These are phyloP conservation scores for Nanorana parkeri DNA, from an alignment of 2,113 vertebrate genomes.

Conservation along the genomic window DNA sequence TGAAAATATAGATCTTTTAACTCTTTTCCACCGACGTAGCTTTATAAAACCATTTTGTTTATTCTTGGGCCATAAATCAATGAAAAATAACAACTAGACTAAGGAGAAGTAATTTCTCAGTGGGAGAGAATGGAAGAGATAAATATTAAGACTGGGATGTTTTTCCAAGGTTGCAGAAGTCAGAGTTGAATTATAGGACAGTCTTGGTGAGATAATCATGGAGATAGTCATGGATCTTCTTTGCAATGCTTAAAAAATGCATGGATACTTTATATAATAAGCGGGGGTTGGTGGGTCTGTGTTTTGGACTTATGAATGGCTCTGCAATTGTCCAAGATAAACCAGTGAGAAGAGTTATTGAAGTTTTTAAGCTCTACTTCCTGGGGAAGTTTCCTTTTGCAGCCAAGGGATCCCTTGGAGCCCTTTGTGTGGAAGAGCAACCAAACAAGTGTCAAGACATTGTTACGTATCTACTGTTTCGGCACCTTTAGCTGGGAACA, in stretches of 20 bases:
- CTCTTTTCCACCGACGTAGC: constrained; percentile 23
- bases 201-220: constrained; percentile 37
- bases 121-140: constrained; percentile 52
- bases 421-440: too few species aligned
- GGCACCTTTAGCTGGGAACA: too few species aligned
- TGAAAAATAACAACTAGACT: constrained; percentile 50
- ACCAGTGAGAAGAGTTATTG: background rate
- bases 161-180: constrained; percentile 49
- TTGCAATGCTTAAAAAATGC: background rate
- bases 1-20: constrained; percentile 43
- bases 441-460: too few species aligned
- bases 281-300: background rate
- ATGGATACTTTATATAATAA: background rate
- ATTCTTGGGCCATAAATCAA: constrained; percentile 48
- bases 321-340: background rate
- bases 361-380: background rate
- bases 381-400: too few species aligned
- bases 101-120: constrained; percentile 43
- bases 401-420: too few species aligned
- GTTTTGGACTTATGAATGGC: constrained; percentile 1
- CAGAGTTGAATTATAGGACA: constrained; percentile 56
- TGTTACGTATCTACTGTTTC: too few species aligned
- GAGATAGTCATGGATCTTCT: constrained; percentile 45
- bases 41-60: constrained; percentile 39
- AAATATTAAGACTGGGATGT: constrained; percentile 49